Conservation (phyloP, 2,797 vertebrate species). For the Geotrypetes seraphini region DNA sequence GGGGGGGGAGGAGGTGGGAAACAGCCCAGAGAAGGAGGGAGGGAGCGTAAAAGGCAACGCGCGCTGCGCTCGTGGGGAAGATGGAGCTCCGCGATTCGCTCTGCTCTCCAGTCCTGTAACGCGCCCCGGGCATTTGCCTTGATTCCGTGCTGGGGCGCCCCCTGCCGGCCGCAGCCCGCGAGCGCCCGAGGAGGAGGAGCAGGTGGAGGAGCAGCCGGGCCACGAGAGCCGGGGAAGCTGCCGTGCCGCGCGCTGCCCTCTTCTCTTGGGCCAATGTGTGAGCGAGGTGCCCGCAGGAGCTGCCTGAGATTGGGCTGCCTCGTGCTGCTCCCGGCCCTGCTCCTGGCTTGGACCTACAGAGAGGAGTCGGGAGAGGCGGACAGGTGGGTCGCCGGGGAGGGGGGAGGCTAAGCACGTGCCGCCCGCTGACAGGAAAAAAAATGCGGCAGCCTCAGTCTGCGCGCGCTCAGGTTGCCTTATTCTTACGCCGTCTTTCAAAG, state of each 20-base stretch:
- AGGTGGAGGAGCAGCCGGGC: background rate
- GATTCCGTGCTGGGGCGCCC: too few species aligned
- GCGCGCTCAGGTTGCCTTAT: too few species aligned
- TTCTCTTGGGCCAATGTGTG: slow-evolving; percentile 9
- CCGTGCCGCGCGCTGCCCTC: slow-evolving; percentile 7
- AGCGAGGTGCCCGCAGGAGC: slow-evolving; percentile 12
- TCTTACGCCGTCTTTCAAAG: too few species aligned
- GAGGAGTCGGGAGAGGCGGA: slow-evolving; percentile 66
- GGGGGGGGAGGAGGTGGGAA: too few species aligned
- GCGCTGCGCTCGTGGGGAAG: too few species aligned
- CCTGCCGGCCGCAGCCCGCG: accelerated
- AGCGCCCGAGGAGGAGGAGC: background rate
- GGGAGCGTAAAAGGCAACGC: too few species aligned
- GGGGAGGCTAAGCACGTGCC: background rate
- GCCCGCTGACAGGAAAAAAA: too few species aligned
- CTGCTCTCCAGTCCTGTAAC: accelerated
- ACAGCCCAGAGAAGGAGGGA: background rate
- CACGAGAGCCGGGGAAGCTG: slow-evolving; percentile 1
- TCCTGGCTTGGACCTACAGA: slow-evolving; percentile 76
- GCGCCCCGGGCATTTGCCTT: background rate
- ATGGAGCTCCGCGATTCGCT: too few species aligned
- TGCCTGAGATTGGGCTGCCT: slow-evolving; percentile 44
- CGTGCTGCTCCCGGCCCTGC: slow-evolving; percentile 47
- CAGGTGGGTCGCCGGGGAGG: slow-evolving; percentile 64
- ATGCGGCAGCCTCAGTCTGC: too few species aligned